Evolutionary conservation across 2,888 invertebrate genomes (phyloP).

Genomic region (Philereme transversata): DNA sequence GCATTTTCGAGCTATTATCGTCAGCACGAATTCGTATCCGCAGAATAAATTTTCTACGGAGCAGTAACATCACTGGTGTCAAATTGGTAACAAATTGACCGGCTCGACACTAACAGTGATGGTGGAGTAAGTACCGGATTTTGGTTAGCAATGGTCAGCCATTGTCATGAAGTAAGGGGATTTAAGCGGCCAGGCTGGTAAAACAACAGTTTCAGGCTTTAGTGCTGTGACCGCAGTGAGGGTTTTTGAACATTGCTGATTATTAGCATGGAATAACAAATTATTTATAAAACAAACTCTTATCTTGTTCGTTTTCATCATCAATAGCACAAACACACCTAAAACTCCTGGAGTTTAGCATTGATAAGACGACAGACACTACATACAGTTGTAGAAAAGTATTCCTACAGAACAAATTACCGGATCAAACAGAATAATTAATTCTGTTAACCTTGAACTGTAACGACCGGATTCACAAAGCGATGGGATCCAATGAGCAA

Average conservation of each 20-base stretch:
- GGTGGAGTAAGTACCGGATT: conserved; percentile 18
- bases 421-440: neutral
- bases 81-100: conserved; percentile 45
- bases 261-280: neutral
- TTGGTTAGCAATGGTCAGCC: conserved; percentile 18
- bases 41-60: neutral
- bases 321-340: neutral
- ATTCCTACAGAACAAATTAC: conserved; percentile 1
- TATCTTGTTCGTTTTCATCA: neutral
- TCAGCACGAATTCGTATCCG: neutral
- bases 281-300: too few relatives aligned
- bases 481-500: conserved; percentile 18
- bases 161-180: conserved; percentile 19
- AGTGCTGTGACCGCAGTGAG: neutral
- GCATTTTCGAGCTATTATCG: neutral
- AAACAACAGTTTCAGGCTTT: neutral
- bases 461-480: conserved; percentile 11
- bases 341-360: neutral
- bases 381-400: neutral
- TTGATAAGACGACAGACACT: neutral
- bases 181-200: conserved; percentile 2
- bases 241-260: neutral
- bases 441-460: conserved; percentile 8
- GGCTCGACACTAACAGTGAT: conserved; percentile 11
- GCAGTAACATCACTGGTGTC: conserved; percentile 22